Conservation (phyloP, 2,888 invertebrate species). For the Emesis russula region DNA sequence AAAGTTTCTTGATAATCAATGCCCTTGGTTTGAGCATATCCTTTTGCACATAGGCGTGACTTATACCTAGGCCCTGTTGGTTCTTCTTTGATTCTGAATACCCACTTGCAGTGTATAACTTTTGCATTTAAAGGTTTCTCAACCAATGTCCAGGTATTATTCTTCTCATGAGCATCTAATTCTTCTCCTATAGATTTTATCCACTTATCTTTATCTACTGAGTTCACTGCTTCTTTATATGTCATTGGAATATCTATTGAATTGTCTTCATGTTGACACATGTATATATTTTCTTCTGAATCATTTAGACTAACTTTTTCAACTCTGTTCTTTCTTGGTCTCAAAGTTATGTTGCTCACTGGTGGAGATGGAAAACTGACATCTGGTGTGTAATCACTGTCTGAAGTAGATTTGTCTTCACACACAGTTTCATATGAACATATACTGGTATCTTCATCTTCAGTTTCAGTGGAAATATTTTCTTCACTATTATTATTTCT, state of each 20-base stretch:
- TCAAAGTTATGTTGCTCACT: slow-evolving; percentile 7
- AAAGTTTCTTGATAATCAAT: no score
- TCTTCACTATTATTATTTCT: neutral
- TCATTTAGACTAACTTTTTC: neutral
- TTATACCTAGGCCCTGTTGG: no score
- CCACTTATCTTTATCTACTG: slow-evolving; percentile 18
- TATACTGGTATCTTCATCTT: no score
- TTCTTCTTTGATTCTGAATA: no score
- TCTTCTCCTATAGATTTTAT: slow-evolving; percentile 3
- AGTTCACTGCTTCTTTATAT: slow-evolving; percentile 21
- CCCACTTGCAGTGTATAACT: no score
- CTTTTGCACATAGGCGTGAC: no score
- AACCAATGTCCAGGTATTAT: neutral
- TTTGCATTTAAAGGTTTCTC: no score
- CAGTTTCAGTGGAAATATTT: neutral
- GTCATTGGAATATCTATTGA: neutral
- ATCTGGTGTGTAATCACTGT: neutral
- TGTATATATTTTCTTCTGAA: neutral
- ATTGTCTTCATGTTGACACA: slow-evolving; percentile 1
- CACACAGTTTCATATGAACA: slow-evolving; percentile 23
- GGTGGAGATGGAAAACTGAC: neutral
- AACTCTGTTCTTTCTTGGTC: neutral
- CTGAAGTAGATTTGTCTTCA: neutral
- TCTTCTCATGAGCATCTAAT: neutral
- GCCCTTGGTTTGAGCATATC: no score